Percentiles rank a stretch among this genome's conserved stretches.
Conservation (phyloP, 1,140 invertebrate genomes). For the Drosophila kepulauana region DNA sequence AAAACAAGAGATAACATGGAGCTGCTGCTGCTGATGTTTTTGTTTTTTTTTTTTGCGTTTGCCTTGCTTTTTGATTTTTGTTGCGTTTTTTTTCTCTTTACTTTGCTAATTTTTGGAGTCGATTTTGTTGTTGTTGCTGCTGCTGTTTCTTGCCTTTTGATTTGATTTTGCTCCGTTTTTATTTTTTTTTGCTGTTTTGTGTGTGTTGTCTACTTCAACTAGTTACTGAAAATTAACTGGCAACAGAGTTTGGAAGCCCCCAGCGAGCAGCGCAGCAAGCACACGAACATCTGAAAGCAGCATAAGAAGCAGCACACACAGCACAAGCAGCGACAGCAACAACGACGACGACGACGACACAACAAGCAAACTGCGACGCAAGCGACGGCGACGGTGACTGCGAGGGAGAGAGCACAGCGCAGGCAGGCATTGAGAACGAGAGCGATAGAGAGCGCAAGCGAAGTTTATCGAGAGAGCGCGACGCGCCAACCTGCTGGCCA, state of each 20-base stretch:
- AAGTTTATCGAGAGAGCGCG: slow-evolving; percentile 29
- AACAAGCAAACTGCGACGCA: slow-evolving; percentile 19
- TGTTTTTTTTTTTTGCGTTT: slow-evolving; percentile 19
- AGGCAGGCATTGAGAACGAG: slow-evolving; percentile 28
- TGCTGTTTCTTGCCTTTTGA: slow-evolving; percentile 26
- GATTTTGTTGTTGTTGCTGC: slow-evolving; percentile 29
- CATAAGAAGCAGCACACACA: slow-evolving; percentile 37
- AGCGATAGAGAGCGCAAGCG: slow-evolving; percentile 44
- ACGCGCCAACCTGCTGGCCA: slow-evolving; percentile 26
- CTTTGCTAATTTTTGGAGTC: slow-evolving; percentile 34
- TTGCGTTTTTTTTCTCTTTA: slow-evolving; percentile 34
- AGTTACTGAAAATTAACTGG: slow-evolving; percentile 82
- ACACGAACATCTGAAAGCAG: slow-evolving; percentile 61
- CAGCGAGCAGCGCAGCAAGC: slow-evolving; percentile 59
- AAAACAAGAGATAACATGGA: slow-evolving; percentile 24
- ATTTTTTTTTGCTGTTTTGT: slow-evolving; percentile 38
- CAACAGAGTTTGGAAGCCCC: slow-evolving; percentile 75
- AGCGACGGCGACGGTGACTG: slow-evolving; percentile 2
- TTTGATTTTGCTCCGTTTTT: slow-evolving; percentile 46
- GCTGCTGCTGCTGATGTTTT: slow-evolving; percentile 19
- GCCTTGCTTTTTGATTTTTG: slow-evolving; percentile 32
- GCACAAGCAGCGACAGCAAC: slow-evolving; percentile 7
- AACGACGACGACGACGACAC: slow-evolving; percentile 3
- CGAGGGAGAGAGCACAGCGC: slow-evolving; percentile 20
- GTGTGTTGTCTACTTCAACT: slow-evolving; percentile 80